Percentiles rank a stretch among this genome's conserved stretches.
phyloP scores from a whole-genome alignment of 1,140 invertebrate genomes.

The Drosophila pruinosa region DNA sequence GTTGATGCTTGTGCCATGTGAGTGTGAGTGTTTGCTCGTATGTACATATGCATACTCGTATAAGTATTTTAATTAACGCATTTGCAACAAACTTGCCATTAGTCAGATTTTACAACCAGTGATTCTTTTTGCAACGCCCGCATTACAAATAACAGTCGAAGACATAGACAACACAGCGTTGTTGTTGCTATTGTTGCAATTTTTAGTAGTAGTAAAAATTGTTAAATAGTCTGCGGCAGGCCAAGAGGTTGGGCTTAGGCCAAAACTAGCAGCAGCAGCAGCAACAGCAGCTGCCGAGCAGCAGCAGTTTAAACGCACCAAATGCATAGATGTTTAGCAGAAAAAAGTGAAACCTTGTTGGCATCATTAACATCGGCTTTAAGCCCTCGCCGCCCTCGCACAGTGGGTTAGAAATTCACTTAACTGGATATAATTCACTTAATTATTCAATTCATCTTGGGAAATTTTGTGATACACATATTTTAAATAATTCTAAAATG shows the following conservation, averaged over 20 bases:
- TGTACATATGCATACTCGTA: too few species aligned
- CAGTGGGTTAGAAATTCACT: not conserved
- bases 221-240: constrained; percentile 75
- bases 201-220: constrained; percentile 79
- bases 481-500: too few species aligned
- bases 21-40: constrained; percentile 20
- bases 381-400: not conserved
- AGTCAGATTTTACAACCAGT: constrained; percentile 76
- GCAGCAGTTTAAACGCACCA: constrained; percentile 18
- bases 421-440: not conserved
- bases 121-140: constrained; percentile 77
- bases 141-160: constrained; percentile 65
- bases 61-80: constrained; percentile 79
- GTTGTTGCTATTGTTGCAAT: constrained; percentile 49
- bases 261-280: constrained; percentile 31
- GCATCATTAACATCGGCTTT: constrained; percentile 45
- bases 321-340: constrained; percentile 39
- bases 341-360: constrained; percentile 63
- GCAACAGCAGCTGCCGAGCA: constrained; percentile 5
- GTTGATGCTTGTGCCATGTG: constrained; percentile 18
- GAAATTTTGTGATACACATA: too few species aligned
- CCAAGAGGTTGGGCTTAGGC: constrained; percentile 53
- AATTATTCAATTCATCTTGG: too few species aligned
- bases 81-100: constrained; percentile 79
- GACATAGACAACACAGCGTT: not conserved